Evolutionary conservation across 1,140 invertebrate genomes (phyloP), one percentile per base, ranked within the genome.

Genomic region (Dreissena polymorpha): DNA sequence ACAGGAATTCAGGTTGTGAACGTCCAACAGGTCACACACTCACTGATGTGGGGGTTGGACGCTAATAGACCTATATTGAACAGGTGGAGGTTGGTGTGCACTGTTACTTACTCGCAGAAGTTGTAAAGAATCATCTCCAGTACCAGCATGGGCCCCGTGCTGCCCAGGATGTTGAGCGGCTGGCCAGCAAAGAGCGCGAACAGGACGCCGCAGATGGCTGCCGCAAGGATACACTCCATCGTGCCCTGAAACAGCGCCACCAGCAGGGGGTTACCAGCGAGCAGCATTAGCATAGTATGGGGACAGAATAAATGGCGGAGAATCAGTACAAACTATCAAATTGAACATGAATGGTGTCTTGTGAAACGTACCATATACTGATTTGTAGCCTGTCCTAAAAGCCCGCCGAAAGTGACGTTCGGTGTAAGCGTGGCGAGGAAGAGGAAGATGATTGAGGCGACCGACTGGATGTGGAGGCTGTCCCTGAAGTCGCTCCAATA

Each of bases 351-450:
- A n/a, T 63, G 23, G 60, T 63, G 67, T 27, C 14, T 68, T 68
- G 16, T 23, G n/a, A 21, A 29, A 85, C 90, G 88, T 90, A 95
- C 94, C 96, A 99, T 99, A 91, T 98, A 96, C 91, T 98, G 97
- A 49, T 97, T 97, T 0, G 99, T 99, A 8, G 98, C 99, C 93
- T 98, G 96, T 68, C 98, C 96, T 23, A 99, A 93, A 10, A 99
- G 94, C 14, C 99, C 99, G 69, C 98, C 98, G 90, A 99, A 99
- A 0, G 98, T 99, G 68, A 99, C 98, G 81, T 99, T 99, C 0
- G 99, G 99, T 0, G 99, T 99, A 7, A 99, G 94, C 91, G 98
- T 99, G 60, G 98, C 99, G 91, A 99, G 99, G 92, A 99, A 99
- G 21, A 99, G 94, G 94, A 99, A 99, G 87, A 99, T 97, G 94